These are phyloP conservation scores for Malurus melanocephalus DNA, from an alignment of 2,113 vertebrate genomes.

Conservation along the genomic window DNA sequence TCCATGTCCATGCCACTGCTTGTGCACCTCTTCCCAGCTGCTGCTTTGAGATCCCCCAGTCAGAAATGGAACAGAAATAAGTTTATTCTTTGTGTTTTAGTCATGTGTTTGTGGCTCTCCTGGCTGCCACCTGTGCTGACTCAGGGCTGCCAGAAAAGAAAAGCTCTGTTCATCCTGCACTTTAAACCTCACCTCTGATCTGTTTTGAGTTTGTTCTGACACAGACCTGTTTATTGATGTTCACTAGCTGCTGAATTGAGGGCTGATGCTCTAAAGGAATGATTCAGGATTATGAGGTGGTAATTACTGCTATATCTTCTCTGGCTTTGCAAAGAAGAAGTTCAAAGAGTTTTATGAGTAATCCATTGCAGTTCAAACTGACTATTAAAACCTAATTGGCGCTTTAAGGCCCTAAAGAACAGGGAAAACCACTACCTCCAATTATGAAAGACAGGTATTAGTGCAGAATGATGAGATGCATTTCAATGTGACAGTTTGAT, in stretches of 20 bases:
- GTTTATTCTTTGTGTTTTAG: not conserved
- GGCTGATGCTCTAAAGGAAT: not conserved
- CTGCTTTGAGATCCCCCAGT: not conserved
- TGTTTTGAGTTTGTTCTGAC: not conserved
- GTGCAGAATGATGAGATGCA: not conserved
- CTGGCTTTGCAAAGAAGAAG: not conserved
- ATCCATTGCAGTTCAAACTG: not conserved
- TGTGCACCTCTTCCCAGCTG: accelerated
- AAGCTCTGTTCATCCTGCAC: not conserved
- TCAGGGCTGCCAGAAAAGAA: not conserved
- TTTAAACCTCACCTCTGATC: not conserved
- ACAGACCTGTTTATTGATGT: not conserved
- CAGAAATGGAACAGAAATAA: not conserved
- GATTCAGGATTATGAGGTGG: not conserved
- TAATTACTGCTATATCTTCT: not conserved
- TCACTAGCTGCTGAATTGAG: not conserved
- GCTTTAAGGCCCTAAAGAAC: not conserved
- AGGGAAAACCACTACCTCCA: not conserved
- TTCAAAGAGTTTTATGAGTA: not conserved
- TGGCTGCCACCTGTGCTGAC: not conserved
- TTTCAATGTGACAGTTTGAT: not conserved
- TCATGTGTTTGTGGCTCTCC: not conserved
- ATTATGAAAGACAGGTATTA: not conserved
- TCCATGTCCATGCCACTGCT: accelerated
- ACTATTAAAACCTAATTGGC: not conserved